Evolutionary conservation across 2,797 vertebrate species (phyloP).

Genomic region (Sebastes aleutianus): DNA sequence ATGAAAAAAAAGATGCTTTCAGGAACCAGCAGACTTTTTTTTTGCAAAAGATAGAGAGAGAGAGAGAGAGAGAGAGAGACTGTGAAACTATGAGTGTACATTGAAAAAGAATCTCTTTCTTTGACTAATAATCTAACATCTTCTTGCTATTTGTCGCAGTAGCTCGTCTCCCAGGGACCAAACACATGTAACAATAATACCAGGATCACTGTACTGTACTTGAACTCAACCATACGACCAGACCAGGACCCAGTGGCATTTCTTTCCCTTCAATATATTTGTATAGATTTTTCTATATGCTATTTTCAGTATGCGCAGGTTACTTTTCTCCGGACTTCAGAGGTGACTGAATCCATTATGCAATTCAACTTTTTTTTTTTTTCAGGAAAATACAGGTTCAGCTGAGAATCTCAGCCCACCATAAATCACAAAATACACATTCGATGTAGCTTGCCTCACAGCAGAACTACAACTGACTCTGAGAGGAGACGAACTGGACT

Average conservation of each 20-base stretch:
- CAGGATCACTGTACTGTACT: constrained; percentile 67
- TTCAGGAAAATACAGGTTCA: constrained; percentile 62
- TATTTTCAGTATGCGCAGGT: constrained; percentile 39
- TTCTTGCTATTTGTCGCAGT: constrained; percentile 30
- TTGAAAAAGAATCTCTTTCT: constrained; percentile 12
- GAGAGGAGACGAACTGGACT: not conserved
- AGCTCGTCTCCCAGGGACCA: constrained; percentile 65
- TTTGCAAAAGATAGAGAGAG: not conserved
- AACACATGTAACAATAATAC: constrained; percentile 38
- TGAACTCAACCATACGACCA: constrained; percentile 44
- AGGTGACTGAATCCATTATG: constrained; percentile 64
- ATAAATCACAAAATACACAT: constrained; percentile 25
- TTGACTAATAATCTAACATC: constrained; percentile 21
- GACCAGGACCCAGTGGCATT: constrained; percentile 3
- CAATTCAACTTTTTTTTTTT: constrained; percentile 53
- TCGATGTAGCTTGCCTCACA: constrained; percentile 34
- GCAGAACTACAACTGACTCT: not conserved
- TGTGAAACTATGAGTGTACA: constrained; percentile 32
- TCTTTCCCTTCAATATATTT: constrained; percentile 36
- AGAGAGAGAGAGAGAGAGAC: not conserved
- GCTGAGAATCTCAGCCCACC: constrained; percentile 53
- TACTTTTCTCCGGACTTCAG: constrained; percentile 15
- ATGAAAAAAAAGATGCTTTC: constrained; percentile 5
- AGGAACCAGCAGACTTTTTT: not conserved
- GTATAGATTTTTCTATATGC: constrained; percentile 53